Base-by-base conservation (phyloP, 23 tunicate genomes). In the Aplidium turbinatum region DNA sequence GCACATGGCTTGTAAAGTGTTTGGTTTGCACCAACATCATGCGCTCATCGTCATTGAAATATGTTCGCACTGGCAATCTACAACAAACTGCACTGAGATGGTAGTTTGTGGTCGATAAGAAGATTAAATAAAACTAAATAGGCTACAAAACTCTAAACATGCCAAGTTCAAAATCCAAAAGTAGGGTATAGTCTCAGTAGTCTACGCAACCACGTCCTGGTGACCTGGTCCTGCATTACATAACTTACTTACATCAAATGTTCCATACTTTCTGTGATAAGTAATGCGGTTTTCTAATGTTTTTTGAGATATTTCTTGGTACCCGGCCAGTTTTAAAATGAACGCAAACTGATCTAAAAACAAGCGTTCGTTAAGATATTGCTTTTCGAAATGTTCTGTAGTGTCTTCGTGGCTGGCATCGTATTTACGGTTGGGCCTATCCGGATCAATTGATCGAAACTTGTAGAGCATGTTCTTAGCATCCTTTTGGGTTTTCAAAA, bases 361-460 rank as follows among this genome's bases (percentile, higher is more conserved):
- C 1, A 65, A 29, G 4, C 72, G 22, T 51, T 81, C 87, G 23
- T 81, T 79, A 1, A 81, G 25, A 38, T 25, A 36, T 46, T 45
- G 56, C 32, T 36, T 16, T 28, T 34, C 51, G 1, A 35, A 25
- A 27, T 78, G 64, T 26, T 68, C 40, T 1, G 40, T 46, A 3
- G 26, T 20, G 30, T 6, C 31, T 33, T 67, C 39, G 16, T 52
- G 16, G 31, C 47, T 33, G 9, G 33, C 35, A 22, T 53, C 63
- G 1, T 29, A 38, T 27, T 34, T 21, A 2, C 70, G 46, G 2
- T 65, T 63, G 4, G 61, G n/a, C 34, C 92, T 55, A 38, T 85
- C 92, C 0, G 92, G 92, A 50, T 85, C 92, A 78, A 85, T 78
- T 22, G 60, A 33, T 57, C 69, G 34, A 58, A 85, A 85, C 33